phyloP scores from a whole-genome alignment of 1,140 invertebrate species.

The Drosophila dunni region DNA sequence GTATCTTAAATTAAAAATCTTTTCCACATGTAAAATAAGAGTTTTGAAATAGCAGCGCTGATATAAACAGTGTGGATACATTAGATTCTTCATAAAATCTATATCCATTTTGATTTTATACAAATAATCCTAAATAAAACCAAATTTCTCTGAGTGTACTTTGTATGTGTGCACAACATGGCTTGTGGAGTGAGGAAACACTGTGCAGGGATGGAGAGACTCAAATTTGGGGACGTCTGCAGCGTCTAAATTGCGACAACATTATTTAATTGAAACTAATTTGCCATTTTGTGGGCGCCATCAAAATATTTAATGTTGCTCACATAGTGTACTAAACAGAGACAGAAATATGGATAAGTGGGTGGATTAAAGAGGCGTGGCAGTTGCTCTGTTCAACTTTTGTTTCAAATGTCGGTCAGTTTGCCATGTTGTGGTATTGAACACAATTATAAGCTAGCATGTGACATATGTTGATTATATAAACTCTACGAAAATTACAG shows the following conservation, averaged over 20 bases:
- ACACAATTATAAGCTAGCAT: not conserved
- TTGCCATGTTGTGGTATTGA: not conserved
- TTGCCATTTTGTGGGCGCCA: slow-evolving; percentile 72
- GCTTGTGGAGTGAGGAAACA: not conserved
- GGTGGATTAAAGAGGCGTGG: not conserved
- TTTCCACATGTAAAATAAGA: too few species aligned
- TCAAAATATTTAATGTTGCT: slow-evolving; percentile 63
- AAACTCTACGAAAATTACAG: slow-evolving; percentile 1
- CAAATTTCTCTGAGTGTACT: slow-evolving; percentile 2
- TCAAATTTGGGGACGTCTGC: slow-evolving; percentile 21
- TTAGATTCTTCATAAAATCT: too few species aligned
- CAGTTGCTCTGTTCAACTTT: not conserved
- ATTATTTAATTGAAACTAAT: slow-evolving; percentile 84
- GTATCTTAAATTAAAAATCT: too few species aligned
- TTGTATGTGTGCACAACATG: slow-evolving; percentile 12
- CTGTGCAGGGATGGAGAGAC: not conserved
- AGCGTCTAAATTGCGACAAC: slow-evolving; percentile 72
- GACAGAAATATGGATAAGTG: not conserved
- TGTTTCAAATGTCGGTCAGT: slow-evolving; percentile 42
- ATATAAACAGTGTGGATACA: too few species aligned
- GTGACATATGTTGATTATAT: not conserved
- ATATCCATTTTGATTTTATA: too few species aligned
- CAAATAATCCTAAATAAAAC: not conserved
- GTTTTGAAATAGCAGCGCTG: too few species aligned
- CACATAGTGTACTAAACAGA: not conserved